phyloP scores from a whole-genome alignment of 2,113 vertebrate genomes.

The Calidris pygmaea region DNA sequence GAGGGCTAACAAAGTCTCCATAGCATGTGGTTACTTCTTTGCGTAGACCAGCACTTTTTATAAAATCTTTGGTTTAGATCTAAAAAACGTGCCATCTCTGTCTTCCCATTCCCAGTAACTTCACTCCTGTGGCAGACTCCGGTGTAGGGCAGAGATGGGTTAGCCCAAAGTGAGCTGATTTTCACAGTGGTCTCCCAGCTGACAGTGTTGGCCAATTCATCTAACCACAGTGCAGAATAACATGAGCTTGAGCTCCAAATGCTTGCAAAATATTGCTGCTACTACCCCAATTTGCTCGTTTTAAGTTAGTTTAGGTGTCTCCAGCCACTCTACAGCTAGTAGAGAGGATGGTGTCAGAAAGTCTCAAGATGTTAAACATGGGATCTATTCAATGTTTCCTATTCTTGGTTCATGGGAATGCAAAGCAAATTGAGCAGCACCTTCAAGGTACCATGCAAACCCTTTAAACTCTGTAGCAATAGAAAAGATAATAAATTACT shows the following conservation, averaged over 20 bases:
- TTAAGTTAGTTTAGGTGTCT: not conserved
- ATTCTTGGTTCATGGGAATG: not conserved
- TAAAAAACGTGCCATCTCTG: not conserved
- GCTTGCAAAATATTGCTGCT: not conserved
- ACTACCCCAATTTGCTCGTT: not conserved
- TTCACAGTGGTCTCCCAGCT: not conserved
- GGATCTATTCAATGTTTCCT: not conserved
- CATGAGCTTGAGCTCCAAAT: not conserved
- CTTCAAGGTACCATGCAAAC: not conserved
- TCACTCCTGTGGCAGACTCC: not conserved
- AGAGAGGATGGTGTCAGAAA: not conserved
- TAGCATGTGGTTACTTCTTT: not conserved
- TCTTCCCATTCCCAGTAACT: not conserved
- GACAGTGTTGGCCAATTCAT: not conserved
- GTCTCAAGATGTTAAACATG: not conserved
- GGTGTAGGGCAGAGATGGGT: not conserved
- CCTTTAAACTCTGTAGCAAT: not conserved
- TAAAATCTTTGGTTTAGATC: not conserved
- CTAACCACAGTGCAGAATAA: not conserved
- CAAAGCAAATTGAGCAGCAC: not conserved
- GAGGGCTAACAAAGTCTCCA: not conserved
- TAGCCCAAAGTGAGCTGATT: not conserved
- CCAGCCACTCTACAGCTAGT: not conserved
- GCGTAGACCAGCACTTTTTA: not conserved
- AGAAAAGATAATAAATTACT: not conserved